Conservation (phyloP, 2,113 vertebrate genomes). For the Ophiodon elongatus region DNA sequence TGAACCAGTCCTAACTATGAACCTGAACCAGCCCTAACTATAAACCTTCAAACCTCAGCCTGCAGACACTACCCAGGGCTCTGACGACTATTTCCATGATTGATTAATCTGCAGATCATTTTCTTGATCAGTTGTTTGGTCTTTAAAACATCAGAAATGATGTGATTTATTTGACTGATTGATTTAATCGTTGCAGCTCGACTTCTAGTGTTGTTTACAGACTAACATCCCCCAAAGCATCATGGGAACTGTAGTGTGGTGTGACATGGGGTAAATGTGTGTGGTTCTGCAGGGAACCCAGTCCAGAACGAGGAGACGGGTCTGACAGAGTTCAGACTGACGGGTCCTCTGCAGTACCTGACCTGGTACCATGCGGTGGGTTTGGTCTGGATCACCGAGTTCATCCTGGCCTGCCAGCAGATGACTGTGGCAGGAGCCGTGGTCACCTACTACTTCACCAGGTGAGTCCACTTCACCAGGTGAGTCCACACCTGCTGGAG, state of each 20-base stretch:
- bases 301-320: constrained; percentile 89
- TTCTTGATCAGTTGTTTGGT: too few species aligned
- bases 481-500: not conserved
- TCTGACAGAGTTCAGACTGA: constrained; percentile 91
- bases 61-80: too few species aligned
- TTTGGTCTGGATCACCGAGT: constrained; percentile 98
- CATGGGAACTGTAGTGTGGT: not conserved
- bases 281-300: constrained; percentile 85
- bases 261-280: not conserved
- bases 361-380: constrained; percentile 96
- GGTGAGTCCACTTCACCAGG: constrained; percentile 78
- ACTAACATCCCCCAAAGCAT: not conserved
- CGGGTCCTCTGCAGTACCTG: constrained; percentile 93
- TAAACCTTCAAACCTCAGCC: too few species aligned
- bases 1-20: too few species aligned
- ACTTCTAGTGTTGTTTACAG: too few species aligned
- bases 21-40: too few species aligned
- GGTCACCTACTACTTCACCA: constrained; percentile 98
- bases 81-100: too few species aligned
- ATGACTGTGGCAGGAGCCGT: constrained; percentile 98
- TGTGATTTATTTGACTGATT: too few species aligned
- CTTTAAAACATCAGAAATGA: too few species aligned
- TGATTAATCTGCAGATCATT: too few species aligned
- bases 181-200: too few species aligned
- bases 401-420: constrained; percentile 98